These are phyloP conservation scores for Heliconius sara DNA, from an alignment of 2,888 invertebrate genomes.

Conservation along the genomic window DNA sequence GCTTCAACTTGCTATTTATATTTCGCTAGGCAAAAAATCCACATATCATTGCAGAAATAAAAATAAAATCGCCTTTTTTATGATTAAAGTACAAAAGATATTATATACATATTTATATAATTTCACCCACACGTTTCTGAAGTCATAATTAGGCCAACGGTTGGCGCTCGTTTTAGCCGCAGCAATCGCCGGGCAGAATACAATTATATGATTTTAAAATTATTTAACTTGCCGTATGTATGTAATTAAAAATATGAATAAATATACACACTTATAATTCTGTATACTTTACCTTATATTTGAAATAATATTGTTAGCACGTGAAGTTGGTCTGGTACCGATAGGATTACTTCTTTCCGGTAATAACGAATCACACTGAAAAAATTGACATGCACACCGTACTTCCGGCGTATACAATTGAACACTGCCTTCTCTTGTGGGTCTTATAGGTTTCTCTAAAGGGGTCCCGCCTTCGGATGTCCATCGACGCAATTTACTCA, in stretches of 20 bases:
- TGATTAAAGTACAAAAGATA: conserved; percentile 60
- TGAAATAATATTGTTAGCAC: conserved; percentile 79
- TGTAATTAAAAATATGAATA: conserved; percentile 49
- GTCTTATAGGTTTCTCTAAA: conserved; percentile 85
- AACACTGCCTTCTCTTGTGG: conserved; percentile 88
- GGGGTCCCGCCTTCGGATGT: conserved; percentile 88
- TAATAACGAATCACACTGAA: conserved; percentile 90
- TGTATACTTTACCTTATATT: conserved; percentile 69
- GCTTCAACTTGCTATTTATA: conserved; percentile 34
- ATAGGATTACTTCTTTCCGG: conserved; percentile 89
- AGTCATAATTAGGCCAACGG: conserved; percentile 81
- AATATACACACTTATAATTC: conserved; percentile 17
- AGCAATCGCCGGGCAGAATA: conserved; percentile 75
- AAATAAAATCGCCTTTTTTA: conserved; percentile 63
- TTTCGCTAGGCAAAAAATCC: conserved; percentile 54
- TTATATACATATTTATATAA: conserved; percentile 74
- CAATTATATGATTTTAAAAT: conserved; percentile 61
- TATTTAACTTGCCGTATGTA: conserved; percentile 67
- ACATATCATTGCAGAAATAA: conserved; percentile 46
- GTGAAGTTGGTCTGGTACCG: conserved; percentile 86
- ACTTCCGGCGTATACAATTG: conserved; percentile 90
- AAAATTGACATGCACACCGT: conserved; percentile 93
- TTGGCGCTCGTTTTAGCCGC: conserved; percentile 81
- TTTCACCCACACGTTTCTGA: conserved; percentile 64
- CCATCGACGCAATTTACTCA: conserved; percentile 85